Conservation (phyloP, 2,888 invertebrate species). For the Pristionchus mayeri region DNA sequence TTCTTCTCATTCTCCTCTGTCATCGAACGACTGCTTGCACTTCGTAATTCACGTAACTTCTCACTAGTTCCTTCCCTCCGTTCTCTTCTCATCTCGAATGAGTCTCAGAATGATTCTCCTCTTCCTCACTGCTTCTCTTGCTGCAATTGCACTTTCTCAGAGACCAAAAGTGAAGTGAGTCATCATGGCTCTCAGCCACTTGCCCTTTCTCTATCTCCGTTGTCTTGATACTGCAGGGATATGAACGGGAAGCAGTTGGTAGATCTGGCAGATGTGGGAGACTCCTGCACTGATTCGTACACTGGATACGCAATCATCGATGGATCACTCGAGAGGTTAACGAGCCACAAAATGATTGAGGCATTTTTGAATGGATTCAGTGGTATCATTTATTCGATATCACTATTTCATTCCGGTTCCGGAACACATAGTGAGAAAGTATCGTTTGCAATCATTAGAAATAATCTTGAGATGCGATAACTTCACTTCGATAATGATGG, state of each 20-base stretch:
- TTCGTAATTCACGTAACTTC: background rate
- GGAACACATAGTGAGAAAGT: too few species aligned
- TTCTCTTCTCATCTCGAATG: background rate
- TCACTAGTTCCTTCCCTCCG: background rate
- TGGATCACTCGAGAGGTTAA: conserved; percentile 29
- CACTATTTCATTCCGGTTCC: background rate
- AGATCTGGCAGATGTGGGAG: background rate
- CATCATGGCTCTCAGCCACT: too few species aligned
- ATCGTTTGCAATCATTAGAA: background rate
- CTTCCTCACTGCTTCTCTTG: background rate
- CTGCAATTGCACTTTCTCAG: background rate
- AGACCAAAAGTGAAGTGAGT: background rate
- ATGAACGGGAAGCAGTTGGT: background rate
- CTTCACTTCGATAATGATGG: background rate
- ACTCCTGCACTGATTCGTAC: background rate
- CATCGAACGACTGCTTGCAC: background rate
- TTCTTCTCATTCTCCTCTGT: background rate
- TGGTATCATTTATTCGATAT: background rate
- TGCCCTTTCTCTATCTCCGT: too few species aligned
- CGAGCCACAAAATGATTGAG: background rate
- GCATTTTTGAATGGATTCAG: background rate
- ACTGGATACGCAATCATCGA: conserved; percentile 23
- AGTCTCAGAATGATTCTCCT: background rate
- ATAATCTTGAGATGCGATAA: conserved; percentile 42
- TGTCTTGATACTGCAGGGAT: background rate